These are phyloP conservation scores for Aegypius monachus DNA, from an alignment of 2,113 vertebrate genomes.

Conservation along the genomic window DNA sequence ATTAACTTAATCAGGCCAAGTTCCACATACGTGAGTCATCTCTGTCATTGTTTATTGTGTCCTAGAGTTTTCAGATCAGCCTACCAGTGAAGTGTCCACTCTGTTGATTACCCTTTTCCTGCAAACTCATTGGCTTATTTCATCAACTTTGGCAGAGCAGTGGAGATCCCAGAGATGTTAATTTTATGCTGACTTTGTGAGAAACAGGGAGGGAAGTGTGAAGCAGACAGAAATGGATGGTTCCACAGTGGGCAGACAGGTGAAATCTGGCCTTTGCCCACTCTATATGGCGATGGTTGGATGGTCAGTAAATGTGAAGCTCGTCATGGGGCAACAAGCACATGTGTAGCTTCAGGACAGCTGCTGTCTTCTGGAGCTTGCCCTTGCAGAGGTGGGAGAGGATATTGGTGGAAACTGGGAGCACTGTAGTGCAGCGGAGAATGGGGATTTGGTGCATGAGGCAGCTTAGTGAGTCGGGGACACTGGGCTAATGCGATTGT, in stretches of 20 bases:
- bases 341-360: neutral
- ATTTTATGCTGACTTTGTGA: neutral
- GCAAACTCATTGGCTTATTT: neutral
- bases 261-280: neutral
- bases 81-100: neutral
- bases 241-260: neutral
- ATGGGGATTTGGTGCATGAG: neutral
- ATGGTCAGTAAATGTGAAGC: neutral
- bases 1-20: neutral
- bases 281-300: neutral
- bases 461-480: neutral
- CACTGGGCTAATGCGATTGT: neutral
- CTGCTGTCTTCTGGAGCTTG: neutral
- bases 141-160: neutral
- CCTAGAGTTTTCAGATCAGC: neutral
- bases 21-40: rapidly evolving
- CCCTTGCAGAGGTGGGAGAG: neutral
- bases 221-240: neutral
- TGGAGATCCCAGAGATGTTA: neutral
- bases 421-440: neutral
- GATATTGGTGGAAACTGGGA: neutral
- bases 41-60: neutral
- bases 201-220: neutral
- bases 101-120: neutral
- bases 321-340: neutral